Evolutionary conservation across 1,140 invertebrate species (phyloP).

Genomic region (Drosophila lacertosa): DNA sequence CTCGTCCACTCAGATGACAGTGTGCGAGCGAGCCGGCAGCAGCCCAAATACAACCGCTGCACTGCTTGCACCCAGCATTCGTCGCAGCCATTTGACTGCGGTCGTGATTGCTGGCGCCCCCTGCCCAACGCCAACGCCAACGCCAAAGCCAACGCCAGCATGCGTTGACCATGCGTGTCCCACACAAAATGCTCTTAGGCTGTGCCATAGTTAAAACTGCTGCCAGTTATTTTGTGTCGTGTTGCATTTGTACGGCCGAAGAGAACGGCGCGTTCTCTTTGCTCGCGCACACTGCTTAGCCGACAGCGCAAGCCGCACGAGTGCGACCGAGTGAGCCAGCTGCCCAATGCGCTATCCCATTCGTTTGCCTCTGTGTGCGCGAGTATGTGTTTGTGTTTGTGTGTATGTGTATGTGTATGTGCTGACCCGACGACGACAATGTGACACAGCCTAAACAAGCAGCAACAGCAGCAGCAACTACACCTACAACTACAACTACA

Average conservation of each 20-base stretch:
- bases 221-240: too few species aligned
- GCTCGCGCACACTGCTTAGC: slow-evolving; percentile 60
- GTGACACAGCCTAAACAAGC: slow-evolving; percentile 66
- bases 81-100: slow-evolving; percentile 2
- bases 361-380: neutral
- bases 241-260: too few species aligned
- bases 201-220: too few species aligned
- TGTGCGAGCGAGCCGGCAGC: slow-evolving; percentile 55
- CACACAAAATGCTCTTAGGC: slow-evolving; percentile 4
- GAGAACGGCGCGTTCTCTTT: slow-evolving; percentile 42
- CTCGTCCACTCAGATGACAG: slow-evolving; percentile 73
- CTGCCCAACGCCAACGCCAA: slow-evolving; percentile 3
- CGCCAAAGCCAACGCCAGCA: slow-evolving; percentile 2
- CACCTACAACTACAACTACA: slow-evolving; percentile 29
- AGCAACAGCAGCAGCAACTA: slow-evolving; percentile 53
- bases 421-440: slow-evolving; percentile 78
- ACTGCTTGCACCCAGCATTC: slow-evolving; percentile 26
- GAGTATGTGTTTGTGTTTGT: neutral
- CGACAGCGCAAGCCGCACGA: slow-evolving; percentile 36
- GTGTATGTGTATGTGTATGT: slow-evolving; percentile 25
- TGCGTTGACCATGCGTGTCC: neutral
- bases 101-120: slow-evolving; percentile 26
- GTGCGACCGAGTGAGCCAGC: slow-evolving; percentile 28
- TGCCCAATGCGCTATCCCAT: slow-evolving; percentile 31
- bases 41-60: slow-evolving; percentile 33